Conservation (phyloP, 2,113 vertebrate species). For the Chaetodon trifascialis region DNA sequence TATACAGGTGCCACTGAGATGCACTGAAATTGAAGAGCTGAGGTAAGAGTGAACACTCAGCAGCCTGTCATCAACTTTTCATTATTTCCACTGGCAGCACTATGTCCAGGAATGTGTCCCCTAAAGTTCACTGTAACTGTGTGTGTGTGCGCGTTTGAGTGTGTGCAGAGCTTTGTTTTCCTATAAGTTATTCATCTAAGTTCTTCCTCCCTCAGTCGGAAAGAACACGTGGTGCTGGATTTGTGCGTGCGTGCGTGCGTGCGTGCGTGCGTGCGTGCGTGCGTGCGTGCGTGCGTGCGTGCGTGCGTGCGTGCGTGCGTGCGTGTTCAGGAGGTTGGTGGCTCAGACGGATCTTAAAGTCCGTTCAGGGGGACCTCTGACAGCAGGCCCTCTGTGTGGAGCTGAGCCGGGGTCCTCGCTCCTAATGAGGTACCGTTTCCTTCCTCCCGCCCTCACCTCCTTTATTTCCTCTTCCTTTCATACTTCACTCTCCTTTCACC, state of each 20-base stretch:
- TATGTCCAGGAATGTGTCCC: constrained; percentile 13
- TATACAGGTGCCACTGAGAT: not conserved
- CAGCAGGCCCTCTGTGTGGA: constrained; percentile 32
- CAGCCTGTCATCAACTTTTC: constrained; percentile 8
- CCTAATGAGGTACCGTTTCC: constrained; percentile 58
- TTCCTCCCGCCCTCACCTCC: constrained; percentile 3
- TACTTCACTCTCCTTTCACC: constrained; percentile 41
- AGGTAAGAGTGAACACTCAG: constrained; percentile 26
- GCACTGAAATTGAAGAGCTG: constrained; percentile 13
- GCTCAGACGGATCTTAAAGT: constrained; percentile 27
- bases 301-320: constrained; percentile 5
- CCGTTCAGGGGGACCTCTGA: constrained; percentile 35
- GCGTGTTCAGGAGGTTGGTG: constrained; percentile 4
- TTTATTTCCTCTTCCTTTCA: constrained; percentile 58
- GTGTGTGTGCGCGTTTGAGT: not conserved
- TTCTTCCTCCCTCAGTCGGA: constrained; percentile 7
- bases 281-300: constrained; percentile 14
- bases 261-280: no score
- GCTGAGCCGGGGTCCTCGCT: constrained; percentile 35
- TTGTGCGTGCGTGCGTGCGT: constrained; percentile 13
- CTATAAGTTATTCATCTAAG: constrained; percentile 16
- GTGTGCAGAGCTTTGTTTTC: constrained; percentile 4
- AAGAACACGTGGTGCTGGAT: constrained; percentile 19
- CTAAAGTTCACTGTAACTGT: constrained; percentile 8
- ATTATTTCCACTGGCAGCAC: constrained; percentile 16